Evolutionary conservation across 2,113 vertebrate genomes (phyloP).

Genomic region (Sturnira hondurensis): DNA sequence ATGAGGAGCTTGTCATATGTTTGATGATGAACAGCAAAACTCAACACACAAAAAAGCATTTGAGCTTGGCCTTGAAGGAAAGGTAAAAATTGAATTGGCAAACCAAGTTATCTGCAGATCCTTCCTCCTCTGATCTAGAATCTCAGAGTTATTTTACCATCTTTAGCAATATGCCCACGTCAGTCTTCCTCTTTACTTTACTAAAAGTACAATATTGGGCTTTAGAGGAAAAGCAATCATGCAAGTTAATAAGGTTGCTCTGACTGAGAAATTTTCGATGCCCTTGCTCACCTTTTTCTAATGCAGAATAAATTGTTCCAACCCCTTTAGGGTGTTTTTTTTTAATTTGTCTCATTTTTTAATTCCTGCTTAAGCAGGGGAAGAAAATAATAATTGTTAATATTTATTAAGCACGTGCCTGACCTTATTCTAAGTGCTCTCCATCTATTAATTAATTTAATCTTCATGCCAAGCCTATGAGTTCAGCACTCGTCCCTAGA

Average conservation of each 20-base stretch:
- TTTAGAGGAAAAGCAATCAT: constrained; percentile 7
- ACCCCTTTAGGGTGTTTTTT: neutral
- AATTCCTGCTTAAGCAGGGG: neutral
- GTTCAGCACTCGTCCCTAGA: neutral
- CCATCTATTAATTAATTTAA: neutral
- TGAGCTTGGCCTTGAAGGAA: neutral
- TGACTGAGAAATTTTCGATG: neutral
- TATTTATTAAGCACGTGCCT: neutral
- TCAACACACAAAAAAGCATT: neutral
- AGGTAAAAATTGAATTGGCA: neutral
- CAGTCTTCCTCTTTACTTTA: neutral
- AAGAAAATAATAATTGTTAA: constrained; percentile 12
- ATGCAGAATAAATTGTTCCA: neutral
- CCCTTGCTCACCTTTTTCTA: neutral
- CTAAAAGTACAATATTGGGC: neutral
- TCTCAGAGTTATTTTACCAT: neutral
- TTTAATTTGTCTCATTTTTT: neutral
- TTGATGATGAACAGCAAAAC: neutral
- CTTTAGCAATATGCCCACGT: neutral
- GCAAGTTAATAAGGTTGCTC: neutral
- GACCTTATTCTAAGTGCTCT: neutral
- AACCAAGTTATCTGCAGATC: neutral
- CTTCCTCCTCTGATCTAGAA: neutral
- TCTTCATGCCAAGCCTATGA: neutral
- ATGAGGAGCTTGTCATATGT: neutral